Base-by-base conservation (phyloP, 2,797 vertebrate genomes). In the Spinus pinus region DNA sequence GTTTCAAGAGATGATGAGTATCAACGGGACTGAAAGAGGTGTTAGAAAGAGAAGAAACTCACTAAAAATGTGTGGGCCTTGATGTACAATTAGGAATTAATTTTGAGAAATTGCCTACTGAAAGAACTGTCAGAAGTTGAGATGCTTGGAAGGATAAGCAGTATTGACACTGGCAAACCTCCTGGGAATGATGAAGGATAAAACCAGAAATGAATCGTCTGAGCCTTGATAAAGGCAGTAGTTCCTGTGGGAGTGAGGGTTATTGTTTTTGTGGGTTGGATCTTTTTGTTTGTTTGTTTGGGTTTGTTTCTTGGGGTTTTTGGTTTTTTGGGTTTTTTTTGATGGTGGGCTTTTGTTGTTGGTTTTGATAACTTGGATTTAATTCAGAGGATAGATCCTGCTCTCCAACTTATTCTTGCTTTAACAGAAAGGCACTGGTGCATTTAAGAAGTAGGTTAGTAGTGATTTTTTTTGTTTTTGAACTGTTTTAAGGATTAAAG, bases 51-150 rank as follows among this genome's bases (percentile, higher is more conserved):
- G 58, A 94, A 75, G 64, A 86, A 84, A 82, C 67, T 81, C 41
- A 69, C 8, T 81, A 42, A 92, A 86, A 92, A 64, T 37, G 20
- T 88, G 78, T 81, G 49, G 81, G 51, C 73, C 74, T 93, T 92
- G 42, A 66, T 79, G 72, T 33, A 35, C 70, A 91, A 77, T 96
- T 95, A 90, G 47, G 60, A 94, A 73, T 88, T 94, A 88, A 95
- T 95, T 95, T 79, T 46, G 78, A 85, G 46, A 90, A 79, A 86
- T 92, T 94, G 51, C 49, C 28, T 84, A 12, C 83, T 92, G 77
- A 46, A 77, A 66, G 88, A 84, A 25, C 23, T 88, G 56, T 90
- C 58, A 84, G 54, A 93, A 80, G 46, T 39, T 56, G 79, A 93
- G 86, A 81, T 95, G 31, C 35, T 69, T 84, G 73, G 66, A 91